Percentiles rank a stretch among this genome's conserved stretches.
phyloP scores from a whole-genome alignment of 2,888 invertebrate genomes.

The Apodemia zela region DNA sequence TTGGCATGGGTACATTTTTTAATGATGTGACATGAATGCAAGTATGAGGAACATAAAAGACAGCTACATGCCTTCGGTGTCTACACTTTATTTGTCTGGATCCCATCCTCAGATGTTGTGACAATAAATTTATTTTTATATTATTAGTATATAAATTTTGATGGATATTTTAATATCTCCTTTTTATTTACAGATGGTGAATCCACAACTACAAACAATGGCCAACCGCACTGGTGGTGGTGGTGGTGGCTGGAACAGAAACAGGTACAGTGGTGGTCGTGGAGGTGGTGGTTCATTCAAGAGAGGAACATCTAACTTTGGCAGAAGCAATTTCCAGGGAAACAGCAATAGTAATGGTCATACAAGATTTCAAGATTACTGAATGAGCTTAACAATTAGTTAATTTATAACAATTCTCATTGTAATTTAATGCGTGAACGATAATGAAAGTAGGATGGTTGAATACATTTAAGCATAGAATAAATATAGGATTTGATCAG shows the following conservation, averaged over 20 bases:
- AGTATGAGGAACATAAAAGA: slow-evolving; percentile 84
- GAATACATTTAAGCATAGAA: slow-evolving; percentile 27
- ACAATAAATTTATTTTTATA: slow-evolving; percentile 50
- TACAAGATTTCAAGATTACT: slow-evolving; percentile 70
- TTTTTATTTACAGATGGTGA: slow-evolving; percentile 82
- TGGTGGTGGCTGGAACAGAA: slow-evolving; percentile 80
- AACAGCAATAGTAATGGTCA: slow-evolving; percentile 60
- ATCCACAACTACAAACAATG: slow-evolving; percentile 91
- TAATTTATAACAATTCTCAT: slow-evolving; percentile 60
- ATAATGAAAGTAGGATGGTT: slow-evolving; percentile 24
- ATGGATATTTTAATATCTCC: slow-evolving; percentile 4
- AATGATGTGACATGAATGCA: slow-evolving; percentile 87
- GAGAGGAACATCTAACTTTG: slow-evolving; percentile 62
- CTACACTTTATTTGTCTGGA: slow-evolving; percentile 85
- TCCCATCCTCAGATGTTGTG: slow-evolving; percentile 87
- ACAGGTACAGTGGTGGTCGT: slow-evolving; percentile 66
- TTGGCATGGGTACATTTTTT: slow-evolving; percentile 87
- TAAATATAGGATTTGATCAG: slow-evolving; percentile 33
- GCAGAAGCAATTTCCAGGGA: slow-evolving; percentile 59
- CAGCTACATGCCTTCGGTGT: slow-evolving; percentile 90
- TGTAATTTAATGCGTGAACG: slow-evolving; percentile 54
- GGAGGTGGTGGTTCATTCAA: slow-evolving; percentile 75
- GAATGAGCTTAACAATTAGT: slow-evolving; percentile 39
- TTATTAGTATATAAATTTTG: neutral
- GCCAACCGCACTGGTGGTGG: slow-evolving; percentile 84